phyloP scores from a whole-genome alignment of 2,888 invertebrate genomes.

The Drosophila diplacantha region DNA sequence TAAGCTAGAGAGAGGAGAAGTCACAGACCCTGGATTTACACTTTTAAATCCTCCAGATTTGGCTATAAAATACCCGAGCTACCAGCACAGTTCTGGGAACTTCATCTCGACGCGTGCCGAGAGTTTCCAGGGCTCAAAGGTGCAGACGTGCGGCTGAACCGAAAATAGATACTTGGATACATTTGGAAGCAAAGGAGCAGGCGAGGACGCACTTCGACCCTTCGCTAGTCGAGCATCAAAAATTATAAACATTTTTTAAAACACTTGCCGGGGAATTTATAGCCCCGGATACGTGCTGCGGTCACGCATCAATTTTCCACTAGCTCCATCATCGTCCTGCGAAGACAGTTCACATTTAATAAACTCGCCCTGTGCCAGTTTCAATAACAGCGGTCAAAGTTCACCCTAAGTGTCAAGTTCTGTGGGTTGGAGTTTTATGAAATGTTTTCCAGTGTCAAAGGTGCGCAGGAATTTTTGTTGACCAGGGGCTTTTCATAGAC shows the following conservation, averaged over 20 bases:
- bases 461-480: not conserved
- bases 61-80: not conserved
- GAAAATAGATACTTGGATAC: conserved; percentile 35
- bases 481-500: not conserved
- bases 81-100: not conserved
- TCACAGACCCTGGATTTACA: not conserved
- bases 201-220: conserved; percentile 33
- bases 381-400: conserved; percentile 29
- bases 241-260: conserved; percentile 72
- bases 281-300: conserved; percentile 63
- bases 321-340: conserved; percentile 16
- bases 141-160: conserved; percentile 60
- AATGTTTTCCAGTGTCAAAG: conserved; percentile 1
- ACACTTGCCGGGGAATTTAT: conserved; percentile 68
- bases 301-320: conserved; percentile 65
- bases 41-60: not conserved
- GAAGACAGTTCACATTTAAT: conserved; percentile 50
- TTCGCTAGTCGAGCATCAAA: conserved; percentile 41
- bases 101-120: conserved; percentile 50
- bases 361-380: conserved; percentile 54
- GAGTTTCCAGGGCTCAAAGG: conserved; percentile 54
- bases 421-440: conserved; percentile 2
- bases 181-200: conserved; percentile 11
- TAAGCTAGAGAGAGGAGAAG: not conserved
- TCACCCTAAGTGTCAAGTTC: not conserved